Base-by-base conservation (phyloP, 2,888 invertebrate genomes). In the Geophilus truncorum region DNA sequence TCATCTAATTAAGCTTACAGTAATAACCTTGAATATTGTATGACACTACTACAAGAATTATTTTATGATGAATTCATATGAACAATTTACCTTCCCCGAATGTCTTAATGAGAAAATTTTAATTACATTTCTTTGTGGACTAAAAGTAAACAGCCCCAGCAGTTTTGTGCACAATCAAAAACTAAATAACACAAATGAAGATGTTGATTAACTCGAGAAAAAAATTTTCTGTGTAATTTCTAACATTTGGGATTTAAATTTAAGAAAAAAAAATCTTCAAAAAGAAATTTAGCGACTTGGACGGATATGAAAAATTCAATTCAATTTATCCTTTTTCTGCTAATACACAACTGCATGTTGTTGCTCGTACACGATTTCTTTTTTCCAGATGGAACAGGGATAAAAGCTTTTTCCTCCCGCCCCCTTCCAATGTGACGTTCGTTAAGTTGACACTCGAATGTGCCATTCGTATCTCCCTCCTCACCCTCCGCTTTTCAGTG, bases 401-500 rank as follows among this genome's bases (percentile, higher is more conserved):
- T 70, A 70, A 70, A 70, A 70, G 70, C 70, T 70, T 70, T 70
- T 70, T 70, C n/a, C n/a, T 28, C 25, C 10, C n/a, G n/a, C 70
- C 10, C n/a, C 28, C 25, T 23, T 70, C 70, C 23, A 70, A 70
- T 70, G 70, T 70, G 70, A 70, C 70, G 70, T 70, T 70, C 70
- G 70, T 70, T 70, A 70, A 70, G 70, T 70, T 70, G 70, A 70
- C 70, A 70, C 70, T 70, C 70, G 70, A 70, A 70, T n/a, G 70
- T 70, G 70, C 70, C 70, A 70, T 70, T 70, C 70, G 28, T 70
- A 15, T 10, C 28, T 28, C 70, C 70, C 28, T 15, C 70, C 15
- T 15, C 23, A 7, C 70, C 28, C 23, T 15, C 70, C n/a, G 12
- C 70, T 28, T 70, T 70, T 70, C 70, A 70, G 25, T 70, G 70